Evolutionary conservation across 2,888 invertebrate genomes (phyloP).

Genomic region (Prosopocoilus inquinatus): DNA sequence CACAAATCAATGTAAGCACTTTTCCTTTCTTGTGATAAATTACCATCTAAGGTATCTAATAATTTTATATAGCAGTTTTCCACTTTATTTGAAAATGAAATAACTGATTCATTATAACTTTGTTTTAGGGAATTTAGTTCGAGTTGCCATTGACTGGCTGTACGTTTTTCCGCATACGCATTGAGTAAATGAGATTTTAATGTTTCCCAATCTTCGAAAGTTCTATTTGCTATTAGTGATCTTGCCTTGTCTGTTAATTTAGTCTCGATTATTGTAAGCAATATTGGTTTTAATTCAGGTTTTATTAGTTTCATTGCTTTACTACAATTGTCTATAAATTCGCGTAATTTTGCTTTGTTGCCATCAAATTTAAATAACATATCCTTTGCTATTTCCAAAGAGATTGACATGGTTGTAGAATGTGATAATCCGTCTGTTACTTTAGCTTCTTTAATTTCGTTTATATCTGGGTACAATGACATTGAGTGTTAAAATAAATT

Average conservation of each 20-base stretch:
- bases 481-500: too few relatives aligned
- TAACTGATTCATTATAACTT: conserved; percentile 28
- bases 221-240: conserved; percentile 23
- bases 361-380: conserved; percentile 18
- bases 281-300: conserved; percentile 16
- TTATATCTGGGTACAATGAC: too few relatives aligned
- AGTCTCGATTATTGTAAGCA: conserved; percentile 26
- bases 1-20: conserved; percentile 29
- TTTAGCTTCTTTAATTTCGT: too few relatives aligned
- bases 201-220: conserved; percentile 23
- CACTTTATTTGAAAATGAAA: conserved; percentile 31
- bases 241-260: conserved; percentile 26
- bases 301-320: conserved; percentile 16
- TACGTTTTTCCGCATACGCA: conserved; percentile 29
- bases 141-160: conserved; percentile 35
- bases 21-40: conserved; percentile 20
- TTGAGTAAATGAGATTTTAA: conserved; percentile 24
- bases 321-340: conserved; percentile 10
- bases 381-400: conserved; percentile 2
- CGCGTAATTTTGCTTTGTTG: conserved; percentile 18
- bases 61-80: conserved; percentile 36
- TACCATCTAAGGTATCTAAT: conserved; percentile 29
- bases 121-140: conserved; percentile 34
- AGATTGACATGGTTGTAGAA: too few relatives aligned
- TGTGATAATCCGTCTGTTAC: too few relatives aligned